Evolutionary conservation across 1,140 invertebrate species (phyloP).

Genomic region (Rhynchophorus ferrugineus): DNA sequence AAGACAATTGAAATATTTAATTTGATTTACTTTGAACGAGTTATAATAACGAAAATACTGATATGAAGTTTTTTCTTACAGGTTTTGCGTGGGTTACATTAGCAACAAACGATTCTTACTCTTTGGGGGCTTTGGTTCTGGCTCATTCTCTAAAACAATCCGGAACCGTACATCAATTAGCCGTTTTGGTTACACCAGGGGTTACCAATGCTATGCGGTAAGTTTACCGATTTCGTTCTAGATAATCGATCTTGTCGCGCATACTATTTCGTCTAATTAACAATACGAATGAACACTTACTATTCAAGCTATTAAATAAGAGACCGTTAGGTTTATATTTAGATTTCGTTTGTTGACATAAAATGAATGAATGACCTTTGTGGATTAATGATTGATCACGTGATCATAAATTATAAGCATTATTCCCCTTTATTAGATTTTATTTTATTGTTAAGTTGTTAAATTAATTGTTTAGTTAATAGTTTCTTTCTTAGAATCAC

Average conservation of each 20-base stretch:
- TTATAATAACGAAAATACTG: too few species aligned
- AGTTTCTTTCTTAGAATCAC: too few species aligned
- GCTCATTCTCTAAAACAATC: slow-evolving; percentile 76
- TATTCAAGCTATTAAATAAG: not conserved
- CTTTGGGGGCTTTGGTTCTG: slow-evolving; percentile 83
- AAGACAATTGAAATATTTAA: too few species aligned
- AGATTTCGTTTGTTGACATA: not conserved
- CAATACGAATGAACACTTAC: not conserved
- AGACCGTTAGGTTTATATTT: not conserved
- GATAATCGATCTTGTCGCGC: slow-evolving; percentile 1
- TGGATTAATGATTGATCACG: not conserved
- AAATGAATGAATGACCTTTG: not conserved
- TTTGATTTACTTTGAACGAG: too few species aligned
- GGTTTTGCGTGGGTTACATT: slow-evolving; percentile 81
- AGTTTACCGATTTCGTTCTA: slow-evolving; percentile 20
- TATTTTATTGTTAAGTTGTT: too few species aligned
- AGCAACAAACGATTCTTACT: slow-evolving; percentile 92
- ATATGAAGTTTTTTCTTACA: too few species aligned
- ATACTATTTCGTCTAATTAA: too few species aligned
- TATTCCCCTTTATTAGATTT: too few species aligned
- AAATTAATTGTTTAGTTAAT: too few species aligned
- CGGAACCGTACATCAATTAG: slow-evolving; percentile 67
- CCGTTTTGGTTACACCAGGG: slow-evolving; percentile 76
- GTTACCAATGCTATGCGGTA: slow-evolving; percentile 81
- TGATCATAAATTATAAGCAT: too few species aligned